Evolutionary conservation across 2,888 invertebrate species (phyloP), one percentile per base, ranked within the genome.

Genomic region (Hecatera dysodea): DNA sequence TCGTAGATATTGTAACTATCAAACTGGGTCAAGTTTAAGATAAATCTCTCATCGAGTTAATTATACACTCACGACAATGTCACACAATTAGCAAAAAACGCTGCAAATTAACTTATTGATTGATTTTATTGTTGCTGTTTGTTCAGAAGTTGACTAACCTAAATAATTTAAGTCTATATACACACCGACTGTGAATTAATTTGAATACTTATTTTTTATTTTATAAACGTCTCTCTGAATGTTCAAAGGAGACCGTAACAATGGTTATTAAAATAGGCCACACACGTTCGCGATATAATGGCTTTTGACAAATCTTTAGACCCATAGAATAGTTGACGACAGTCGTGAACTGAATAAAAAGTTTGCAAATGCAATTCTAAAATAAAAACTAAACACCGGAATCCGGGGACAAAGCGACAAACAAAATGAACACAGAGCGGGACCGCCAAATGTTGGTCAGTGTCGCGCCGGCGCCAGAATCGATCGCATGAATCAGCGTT

Each of bases 381-480:
- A 83, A 80, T 73, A 78, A 85, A 85, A 85, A 75, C 69, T 50
- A 75, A 77, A 67, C 62, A 70, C 50, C 62, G 72, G 72, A 73
- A 71, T 78, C 73, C 77, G 68, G 66, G 53, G 70, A 71, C 70
- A 75, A 78, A 81, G 67, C 71, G 71, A 76, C 78, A 68, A 78
- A 70, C 77, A 82, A 81, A 83, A 83, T 74, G 84, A 79, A 73
- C 81, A 78, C 73, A 75, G 83, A 75, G 82, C 74, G 72, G 80
- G 84, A 84, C 88, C 88, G 91, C 88, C 91, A 90, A 92, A 92
- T 90, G 85, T 87, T 88, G 86, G 87, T 89, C 89, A 93, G 93
- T 94, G 82, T 77, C 91, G 92, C 92, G 92, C 89, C 90, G 92
- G 93, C 94, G 94, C 93, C 91, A 90, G 86, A 85, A 91, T 91